phyloP scores from a whole-genome alignment of 1,140 invertebrate species.

The Mycetomoellerius zeteki region DNA sequence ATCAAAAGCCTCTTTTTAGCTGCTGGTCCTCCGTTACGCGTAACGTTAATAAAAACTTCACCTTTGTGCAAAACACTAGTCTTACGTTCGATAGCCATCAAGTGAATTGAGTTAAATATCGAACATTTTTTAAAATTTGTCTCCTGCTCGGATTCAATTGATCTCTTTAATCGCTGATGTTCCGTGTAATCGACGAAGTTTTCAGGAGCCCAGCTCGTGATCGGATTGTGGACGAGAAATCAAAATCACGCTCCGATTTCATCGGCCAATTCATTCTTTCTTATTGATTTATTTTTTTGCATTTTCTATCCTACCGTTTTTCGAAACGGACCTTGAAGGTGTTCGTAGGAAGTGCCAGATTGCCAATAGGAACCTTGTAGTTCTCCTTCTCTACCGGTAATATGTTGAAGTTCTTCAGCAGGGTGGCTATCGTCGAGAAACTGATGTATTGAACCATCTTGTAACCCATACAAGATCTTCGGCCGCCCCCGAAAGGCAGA shows the following conservation, averaged over 20 bases:
- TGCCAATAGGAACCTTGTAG: constrained; percentile 88
- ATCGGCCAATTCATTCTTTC: too few species aligned
- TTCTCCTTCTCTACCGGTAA: constrained; percentile 86
- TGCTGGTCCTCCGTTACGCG: constrained; percentile 30
- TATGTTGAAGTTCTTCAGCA: constrained; percentile 93
- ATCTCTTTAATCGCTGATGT: background rate
- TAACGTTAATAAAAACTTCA: constrained; percentile 5
- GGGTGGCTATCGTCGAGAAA: constrained; percentile 91
- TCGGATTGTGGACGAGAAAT: constrained; percentile 29
- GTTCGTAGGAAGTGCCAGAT: constrained; percentile 90
- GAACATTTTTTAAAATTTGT: background rate
- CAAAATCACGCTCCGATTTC: constrained; percentile 26
- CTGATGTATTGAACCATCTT: constrained; percentile 92
- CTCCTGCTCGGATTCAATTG: background rate
- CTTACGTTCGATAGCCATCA: background rate
- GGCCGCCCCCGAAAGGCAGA: constrained; percentile 95
- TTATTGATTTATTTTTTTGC: background rate
- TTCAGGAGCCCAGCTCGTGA: constrained; percentile 30
- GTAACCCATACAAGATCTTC: constrained; percentile 95
- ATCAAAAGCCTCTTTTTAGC: constrained; percentile 67
- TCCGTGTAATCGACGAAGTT: constrained; percentile 1
- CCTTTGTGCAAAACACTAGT: background rate
- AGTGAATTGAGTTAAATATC: background rate
- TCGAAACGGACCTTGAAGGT: constrained; percentile 89
- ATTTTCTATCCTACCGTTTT: constrained; percentile 81